Evolutionary conservation across 2,888 invertebrate species (phyloP), one percentile per base, ranked within the genome.

Genomic region (Philereme transversata): DNA sequence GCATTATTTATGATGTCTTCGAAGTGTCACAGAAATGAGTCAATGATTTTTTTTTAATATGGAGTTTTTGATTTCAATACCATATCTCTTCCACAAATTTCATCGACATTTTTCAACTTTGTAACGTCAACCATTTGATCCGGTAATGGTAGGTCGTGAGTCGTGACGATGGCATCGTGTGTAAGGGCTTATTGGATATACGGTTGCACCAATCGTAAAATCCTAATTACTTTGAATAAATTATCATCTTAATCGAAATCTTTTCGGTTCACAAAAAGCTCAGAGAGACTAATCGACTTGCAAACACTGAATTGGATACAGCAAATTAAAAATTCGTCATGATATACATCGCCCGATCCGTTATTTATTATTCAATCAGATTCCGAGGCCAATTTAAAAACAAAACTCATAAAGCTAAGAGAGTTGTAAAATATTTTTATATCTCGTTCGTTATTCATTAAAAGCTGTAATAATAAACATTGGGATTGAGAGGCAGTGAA

Each of bases 231-330:
- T 76, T 72, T 66, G 77, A 74, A 78, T 78, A 77, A 71, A 79
- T 78, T 79, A 77, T 75, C 80, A 80, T 77, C 71, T 75, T 74
- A 78, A 79, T 80, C 73, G 69, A 77, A 78, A 75, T 66, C 65
- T 66, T 65, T 45, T 50, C 52, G 49, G 57, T 62, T 67, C 65
- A 71, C 68, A 75, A 78, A 79, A 78, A 75, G 68, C 60, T 65
- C 67, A 65, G 59, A 64, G 70, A 73, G 68, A 65, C 69, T 74
- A 79, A 79, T 80, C 76, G 75, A 71, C 75, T 75, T 73, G 75
- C 75, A 75, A 79, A 80, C 78, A 77, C 76, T 60, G 66, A 64
- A 67, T 66, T 68, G 61, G 62, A 66, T 65, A 64, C 68, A 63
- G 65, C 59, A 57, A 63, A 62, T 66, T 63, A 59, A 59, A 60